Evolutionary conservation across 2,113 vertebrate species (phyloP).

Genomic region (Phyllopteryx taeniolatus): DNA sequence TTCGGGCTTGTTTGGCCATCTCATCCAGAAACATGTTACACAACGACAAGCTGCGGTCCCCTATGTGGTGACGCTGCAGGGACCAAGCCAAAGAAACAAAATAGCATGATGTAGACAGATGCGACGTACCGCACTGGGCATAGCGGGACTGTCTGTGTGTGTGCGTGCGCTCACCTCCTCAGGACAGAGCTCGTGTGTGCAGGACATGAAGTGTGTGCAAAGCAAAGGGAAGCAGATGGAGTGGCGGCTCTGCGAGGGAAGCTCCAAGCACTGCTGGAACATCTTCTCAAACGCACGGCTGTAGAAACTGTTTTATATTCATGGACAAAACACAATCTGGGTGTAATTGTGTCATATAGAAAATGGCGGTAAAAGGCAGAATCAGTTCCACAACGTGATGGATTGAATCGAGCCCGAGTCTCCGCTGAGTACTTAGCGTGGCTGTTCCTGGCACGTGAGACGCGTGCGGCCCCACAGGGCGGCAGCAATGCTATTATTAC

Average conservation of each 20-base stretch:
- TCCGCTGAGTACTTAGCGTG: no score
- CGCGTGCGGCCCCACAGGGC: no score
- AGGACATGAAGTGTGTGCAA: constrained; percentile 99
- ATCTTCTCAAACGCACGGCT: constrained; percentile 99
- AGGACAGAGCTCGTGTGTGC: constrained; percentile 94
- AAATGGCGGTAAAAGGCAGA: no score
- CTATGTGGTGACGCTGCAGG: constrained; percentile 91
- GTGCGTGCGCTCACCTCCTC: constrained; percentile 82
- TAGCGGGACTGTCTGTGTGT: background rate
- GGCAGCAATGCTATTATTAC: no score
- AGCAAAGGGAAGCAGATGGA: constrained; percentile 97
- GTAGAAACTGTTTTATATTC: constrained; percentile 85
- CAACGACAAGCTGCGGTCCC: constrained; percentile 94
- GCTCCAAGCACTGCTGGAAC: constrained; percentile 98
- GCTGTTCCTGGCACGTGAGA: no score
- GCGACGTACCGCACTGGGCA: background rate
- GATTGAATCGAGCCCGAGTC: no score
- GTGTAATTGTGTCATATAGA: background rate
- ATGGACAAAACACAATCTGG: background rate
- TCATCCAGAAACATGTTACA: constrained; percentile 99
- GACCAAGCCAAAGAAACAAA: background rate
- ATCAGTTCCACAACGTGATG: no score
- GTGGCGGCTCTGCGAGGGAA: constrained; percentile 95
- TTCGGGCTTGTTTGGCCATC: constrained; percentile 97
- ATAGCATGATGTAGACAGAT: background rate